Evolutionary conservation across 2,797 vertebrate species (phyloP).

Genomic region (Megaceryle alcyon): DNA sequence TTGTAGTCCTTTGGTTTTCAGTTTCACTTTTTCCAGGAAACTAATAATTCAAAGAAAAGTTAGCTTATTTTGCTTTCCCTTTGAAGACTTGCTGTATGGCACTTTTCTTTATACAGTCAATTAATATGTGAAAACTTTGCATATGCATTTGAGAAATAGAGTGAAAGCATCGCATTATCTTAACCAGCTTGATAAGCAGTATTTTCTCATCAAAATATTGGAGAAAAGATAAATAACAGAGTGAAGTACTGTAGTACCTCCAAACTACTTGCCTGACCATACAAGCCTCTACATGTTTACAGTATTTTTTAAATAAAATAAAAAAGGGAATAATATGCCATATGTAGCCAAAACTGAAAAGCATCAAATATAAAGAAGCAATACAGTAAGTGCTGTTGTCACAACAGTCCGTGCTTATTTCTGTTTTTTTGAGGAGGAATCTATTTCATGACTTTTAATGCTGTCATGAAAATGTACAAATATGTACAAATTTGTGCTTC

Average conservation of each 20-base stretch:
- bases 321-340: not conserved
- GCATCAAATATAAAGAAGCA: rapidly evolving
- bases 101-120: not conserved
- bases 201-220: not conserved
- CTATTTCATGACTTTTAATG: not conserved
- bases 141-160: not conserved
- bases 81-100: not conserved
- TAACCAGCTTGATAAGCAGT: not conserved
- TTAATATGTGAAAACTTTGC: not conserved
- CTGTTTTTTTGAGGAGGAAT: not conserved
- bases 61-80: not conserved
- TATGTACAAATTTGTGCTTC: not conserved
- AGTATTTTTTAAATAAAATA: not conserved
- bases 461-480: not conserved
- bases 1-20: not conserved
- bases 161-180: not conserved
- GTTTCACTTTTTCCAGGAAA: not conserved
- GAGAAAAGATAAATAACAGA: not conserved
- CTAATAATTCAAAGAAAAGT: not conserved
- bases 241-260: not conserved
- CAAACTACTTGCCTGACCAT: not conserved
- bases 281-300: not conserved
- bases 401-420: not conserved
- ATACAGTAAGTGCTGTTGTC: not conserved
- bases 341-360: not conserved